Conservation (phyloP, 2,113 vertebrate species). For the Procavia capensis region DNA sequence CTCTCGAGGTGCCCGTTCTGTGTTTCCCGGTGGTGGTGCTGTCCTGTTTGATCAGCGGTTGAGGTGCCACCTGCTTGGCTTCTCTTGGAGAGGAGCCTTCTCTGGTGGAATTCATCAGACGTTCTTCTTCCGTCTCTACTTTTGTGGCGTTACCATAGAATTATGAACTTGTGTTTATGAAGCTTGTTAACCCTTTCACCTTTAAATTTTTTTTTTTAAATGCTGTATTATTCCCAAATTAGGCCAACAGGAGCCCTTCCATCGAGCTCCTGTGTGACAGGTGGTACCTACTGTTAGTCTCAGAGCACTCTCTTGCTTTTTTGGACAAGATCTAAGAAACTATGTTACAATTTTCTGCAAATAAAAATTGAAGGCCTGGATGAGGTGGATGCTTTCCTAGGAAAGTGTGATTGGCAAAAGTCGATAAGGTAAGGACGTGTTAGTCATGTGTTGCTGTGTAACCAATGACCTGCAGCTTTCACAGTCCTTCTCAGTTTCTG, state of each 20-base stretch:
- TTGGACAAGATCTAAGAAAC: background rate
- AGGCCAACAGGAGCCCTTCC: no score
- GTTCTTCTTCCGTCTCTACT: background rate
- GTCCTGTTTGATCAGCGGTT: no score
- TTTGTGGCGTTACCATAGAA: background rate
- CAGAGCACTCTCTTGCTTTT: background rate
- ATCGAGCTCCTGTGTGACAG: background rate
- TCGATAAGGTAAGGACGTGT: no score
- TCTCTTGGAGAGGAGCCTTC: background rate
- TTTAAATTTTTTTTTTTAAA: background rate
- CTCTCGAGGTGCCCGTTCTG: no score
- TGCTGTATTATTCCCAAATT: background rate
- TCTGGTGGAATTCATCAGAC: background rate
- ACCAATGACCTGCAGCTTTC: no score
- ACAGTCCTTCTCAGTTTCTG: no score
- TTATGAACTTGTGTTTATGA: background rate
- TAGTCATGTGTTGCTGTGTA: no score
- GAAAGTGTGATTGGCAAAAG: no score
- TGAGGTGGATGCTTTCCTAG: no score
- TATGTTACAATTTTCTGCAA: background rate
- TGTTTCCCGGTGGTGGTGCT: no score
- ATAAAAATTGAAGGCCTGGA: background rate
- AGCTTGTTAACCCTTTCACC: background rate
- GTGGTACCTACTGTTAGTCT: background rate
- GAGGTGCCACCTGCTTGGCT: no score